Evolutionary conservation across 2,888 invertebrate species (phyloP).

Genomic region (Netelia inedita): DNA sequence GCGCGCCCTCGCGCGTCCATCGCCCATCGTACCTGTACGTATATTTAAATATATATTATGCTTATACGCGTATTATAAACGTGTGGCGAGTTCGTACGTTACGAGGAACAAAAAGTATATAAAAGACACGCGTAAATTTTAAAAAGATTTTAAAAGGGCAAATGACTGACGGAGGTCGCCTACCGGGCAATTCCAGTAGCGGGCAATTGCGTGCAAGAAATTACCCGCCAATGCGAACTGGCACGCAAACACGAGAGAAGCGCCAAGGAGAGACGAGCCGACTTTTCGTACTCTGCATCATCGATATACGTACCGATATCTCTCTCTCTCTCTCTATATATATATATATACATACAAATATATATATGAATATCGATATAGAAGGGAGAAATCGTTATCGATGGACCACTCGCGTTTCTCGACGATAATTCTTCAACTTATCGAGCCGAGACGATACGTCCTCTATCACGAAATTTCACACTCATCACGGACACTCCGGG

Average conservation of each 20-base stretch:
- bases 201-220: constrained; percentile 84
- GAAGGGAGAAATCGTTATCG: no score
- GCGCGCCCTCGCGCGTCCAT: constrained; percentile 53
- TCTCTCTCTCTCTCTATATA: constrained; percentile 30
- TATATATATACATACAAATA: constrained; percentile 31
- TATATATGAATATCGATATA: constrained; percentile 27
- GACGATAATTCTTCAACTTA: no score
- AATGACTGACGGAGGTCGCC: constrained; percentile 83
- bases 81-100: background rate
- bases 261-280: constrained; percentile 68
- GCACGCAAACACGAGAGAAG: constrained; percentile 79
- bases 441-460: no score
- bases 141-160: constrained; percentile 80
- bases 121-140: constrained; percentile 60
- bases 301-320: constrained; percentile 14
- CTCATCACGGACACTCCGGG: no score
- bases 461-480: no score
- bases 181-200: constrained; percentile 84
- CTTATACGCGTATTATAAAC: constrained; percentile 1
- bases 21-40: constrained; percentile 40
- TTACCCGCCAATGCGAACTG: constrained; percentile 81
- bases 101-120: no score
- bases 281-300: constrained; percentile 57
- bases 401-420: no score
- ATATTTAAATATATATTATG: constrained; percentile 12